These are phyloP conservation scores for Pantala flavescens DNA, from an alignment of 1,140 invertebrate species.

Conservation along the genomic window DNA sequence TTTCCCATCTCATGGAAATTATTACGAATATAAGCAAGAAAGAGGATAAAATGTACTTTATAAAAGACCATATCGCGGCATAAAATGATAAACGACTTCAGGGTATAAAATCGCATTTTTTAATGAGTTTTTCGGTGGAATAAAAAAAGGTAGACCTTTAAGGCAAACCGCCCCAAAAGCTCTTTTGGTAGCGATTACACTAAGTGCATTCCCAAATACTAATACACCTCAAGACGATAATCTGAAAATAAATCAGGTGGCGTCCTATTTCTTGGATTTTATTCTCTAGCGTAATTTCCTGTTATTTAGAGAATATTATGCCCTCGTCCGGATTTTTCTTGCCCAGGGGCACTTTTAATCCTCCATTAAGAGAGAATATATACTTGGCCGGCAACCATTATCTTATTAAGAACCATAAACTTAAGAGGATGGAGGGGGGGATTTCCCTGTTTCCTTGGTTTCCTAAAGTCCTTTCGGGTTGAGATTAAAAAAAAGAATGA, in stretches of 20 bases:
- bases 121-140: not conserved
- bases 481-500: too few species aligned
- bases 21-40: not conserved
- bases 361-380: too few species aligned
- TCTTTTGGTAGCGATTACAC: not conserved
- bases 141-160: not conserved
- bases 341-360: too few species aligned
- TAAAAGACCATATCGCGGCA: not conserved
- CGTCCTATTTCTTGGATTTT: too few species aligned
- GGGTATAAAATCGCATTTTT: not conserved
- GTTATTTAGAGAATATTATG: too few species aligned
- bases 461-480: too few species aligned
- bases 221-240: not conserved
- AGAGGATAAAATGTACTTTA: not conserved
- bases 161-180: not conserved
- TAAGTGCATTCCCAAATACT: not conserved
- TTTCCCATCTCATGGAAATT: not conserved
- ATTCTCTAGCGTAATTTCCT: too few species aligned
- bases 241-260: not conserved
- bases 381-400: not conserved
- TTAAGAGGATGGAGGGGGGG: too few species aligned
- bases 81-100: not conserved
- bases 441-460: too few species aligned
- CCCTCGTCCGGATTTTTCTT: too few species aligned
- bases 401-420: conserved; percentile 6